Conservation (phyloP, 2,888 invertebrate species). For the Drosophila barbarae region DNA sequence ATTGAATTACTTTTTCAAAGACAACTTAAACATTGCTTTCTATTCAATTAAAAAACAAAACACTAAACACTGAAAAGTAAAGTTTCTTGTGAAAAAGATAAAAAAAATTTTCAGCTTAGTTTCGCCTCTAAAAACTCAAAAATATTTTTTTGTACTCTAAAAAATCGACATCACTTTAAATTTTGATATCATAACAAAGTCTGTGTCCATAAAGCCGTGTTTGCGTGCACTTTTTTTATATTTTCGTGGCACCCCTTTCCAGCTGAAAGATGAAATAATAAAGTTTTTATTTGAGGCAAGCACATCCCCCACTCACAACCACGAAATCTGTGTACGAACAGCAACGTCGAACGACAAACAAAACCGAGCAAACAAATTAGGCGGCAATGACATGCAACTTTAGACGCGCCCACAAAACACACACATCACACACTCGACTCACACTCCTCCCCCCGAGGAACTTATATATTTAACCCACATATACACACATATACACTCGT, state of each 20-base stretch:
- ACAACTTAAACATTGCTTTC: too few relatives aligned
- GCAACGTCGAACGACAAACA: conserved; percentile 43
- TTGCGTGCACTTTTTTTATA: neutral
- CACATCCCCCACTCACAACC: conserved; percentile 38
- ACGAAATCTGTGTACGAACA: conserved; percentile 61
- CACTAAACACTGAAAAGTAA: too few relatives aligned
- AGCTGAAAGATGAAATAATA: conserved; percentile 14
- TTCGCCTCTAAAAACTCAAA: neutral
- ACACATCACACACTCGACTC: conserved; percentile 20
- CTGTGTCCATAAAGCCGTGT: neutral
- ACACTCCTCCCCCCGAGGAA: conserved; percentile 5
- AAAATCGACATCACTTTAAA: neutral
- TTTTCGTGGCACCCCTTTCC: conserved; percentile 8
- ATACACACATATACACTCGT: neutral
- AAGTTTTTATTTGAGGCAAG: conserved; percentile 27
- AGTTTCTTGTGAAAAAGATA: too few relatives aligned
- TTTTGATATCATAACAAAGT: neutral
- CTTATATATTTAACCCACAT: conserved; percentile 19
- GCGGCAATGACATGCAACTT: conserved; percentile 72
- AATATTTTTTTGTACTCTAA: neutral
- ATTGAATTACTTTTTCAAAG: too few relatives aligned
- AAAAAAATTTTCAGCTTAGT: too few relatives aligned
- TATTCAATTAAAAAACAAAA: too few relatives aligned
- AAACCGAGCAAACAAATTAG: conserved; percentile 71
- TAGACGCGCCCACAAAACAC: conserved; percentile 48